These are phyloP conservation scores for Acholoe squamosa DNA, from an alignment of 2,888 invertebrate genomes.

Conservation along the genomic window DNA sequence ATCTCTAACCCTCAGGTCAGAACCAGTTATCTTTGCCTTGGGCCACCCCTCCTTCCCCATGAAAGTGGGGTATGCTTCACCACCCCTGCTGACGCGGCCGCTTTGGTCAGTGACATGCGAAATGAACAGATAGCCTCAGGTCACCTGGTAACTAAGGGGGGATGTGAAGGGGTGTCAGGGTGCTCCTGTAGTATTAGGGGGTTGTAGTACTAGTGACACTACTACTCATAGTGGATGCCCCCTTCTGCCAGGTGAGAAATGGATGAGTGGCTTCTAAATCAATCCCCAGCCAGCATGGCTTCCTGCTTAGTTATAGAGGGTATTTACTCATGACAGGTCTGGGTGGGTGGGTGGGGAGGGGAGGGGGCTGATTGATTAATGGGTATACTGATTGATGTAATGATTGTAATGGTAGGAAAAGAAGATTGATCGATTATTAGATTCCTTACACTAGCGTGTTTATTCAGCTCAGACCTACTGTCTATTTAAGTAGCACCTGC, in stretches of 20 bases:
- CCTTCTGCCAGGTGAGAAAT: not conserved
- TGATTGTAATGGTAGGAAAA: too few relatives aligned
- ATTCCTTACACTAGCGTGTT: too few relatives aligned
- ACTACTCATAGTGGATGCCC: not conserved
- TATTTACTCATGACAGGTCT: too few relatives aligned
- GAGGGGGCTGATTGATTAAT: too few relatives aligned
- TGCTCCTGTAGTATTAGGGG: not conserved
- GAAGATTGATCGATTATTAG: too few relatives aligned
- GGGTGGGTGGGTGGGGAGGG: too few relatives aligned
- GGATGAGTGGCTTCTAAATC: too few relatives aligned
- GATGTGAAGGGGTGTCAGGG: not conserved
- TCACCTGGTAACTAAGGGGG: slow-evolving; percentile 5
- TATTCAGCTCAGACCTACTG: too few relatives aligned
- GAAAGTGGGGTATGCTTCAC: not conserved
- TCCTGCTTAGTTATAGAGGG: too few relatives aligned
- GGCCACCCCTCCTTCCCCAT: not conserved
- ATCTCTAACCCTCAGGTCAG: not conserved
- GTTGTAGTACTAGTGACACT: not conserved
- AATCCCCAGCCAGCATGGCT: too few relatives aligned
- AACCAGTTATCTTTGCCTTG: not conserved
- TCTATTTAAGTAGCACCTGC: too few relatives aligned
- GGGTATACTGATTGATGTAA: too few relatives aligned
- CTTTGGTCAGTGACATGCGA: slow-evolving; percentile 43
- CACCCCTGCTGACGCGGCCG: not conserved
- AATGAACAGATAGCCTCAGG: slow-evolving; percentile 43